Evolutionary conservation across 2,888 invertebrate genomes (phyloP).

Genomic region (Cactoblastis cactorum): DNA sequence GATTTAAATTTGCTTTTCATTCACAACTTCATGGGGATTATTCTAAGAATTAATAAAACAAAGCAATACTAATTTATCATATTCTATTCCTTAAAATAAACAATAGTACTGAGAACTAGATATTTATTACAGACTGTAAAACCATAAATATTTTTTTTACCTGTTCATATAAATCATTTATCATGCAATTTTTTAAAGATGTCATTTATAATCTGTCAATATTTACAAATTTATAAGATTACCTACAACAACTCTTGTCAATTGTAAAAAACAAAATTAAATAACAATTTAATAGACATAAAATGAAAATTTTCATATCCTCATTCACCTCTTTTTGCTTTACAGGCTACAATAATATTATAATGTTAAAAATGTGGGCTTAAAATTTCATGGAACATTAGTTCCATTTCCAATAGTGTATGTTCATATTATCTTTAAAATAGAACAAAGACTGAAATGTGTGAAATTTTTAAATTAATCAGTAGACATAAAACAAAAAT

Average conservation of each 20-base stretch:
- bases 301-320: no score
- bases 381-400: no score
- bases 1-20: neutral
- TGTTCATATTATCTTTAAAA: no score
- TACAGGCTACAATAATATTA: no score
- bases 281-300: slow-evolving; percentile 26
- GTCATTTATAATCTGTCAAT: slow-evolving; percentile 48
- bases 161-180: slow-evolving; percentile 29
- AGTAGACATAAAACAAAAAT: no score
- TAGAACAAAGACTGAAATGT: no score
- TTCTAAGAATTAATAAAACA: slow-evolving; percentile 29
- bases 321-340: no score
- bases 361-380: no score
- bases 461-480: no score
- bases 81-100: slow-evolving; percentile 60
- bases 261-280: slow-evolving; percentile 20
- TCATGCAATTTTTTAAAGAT: slow-evolving; percentile 30
- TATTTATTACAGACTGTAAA: slow-evolving; percentile 30
- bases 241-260: slow-evolving; percentile 32
- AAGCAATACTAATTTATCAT: slow-evolving; percentile 34
- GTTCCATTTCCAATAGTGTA: no score
- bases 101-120: slow-evolving; percentile 49
- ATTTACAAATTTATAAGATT: slow-evolving; percentile 71
- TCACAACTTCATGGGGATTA: neutral
- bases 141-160: slow-evolving; percentile 19